phyloP scores from a whole-genome alignment of 2,888 invertebrate genomes.

The Deroplatys truncata region DNA sequence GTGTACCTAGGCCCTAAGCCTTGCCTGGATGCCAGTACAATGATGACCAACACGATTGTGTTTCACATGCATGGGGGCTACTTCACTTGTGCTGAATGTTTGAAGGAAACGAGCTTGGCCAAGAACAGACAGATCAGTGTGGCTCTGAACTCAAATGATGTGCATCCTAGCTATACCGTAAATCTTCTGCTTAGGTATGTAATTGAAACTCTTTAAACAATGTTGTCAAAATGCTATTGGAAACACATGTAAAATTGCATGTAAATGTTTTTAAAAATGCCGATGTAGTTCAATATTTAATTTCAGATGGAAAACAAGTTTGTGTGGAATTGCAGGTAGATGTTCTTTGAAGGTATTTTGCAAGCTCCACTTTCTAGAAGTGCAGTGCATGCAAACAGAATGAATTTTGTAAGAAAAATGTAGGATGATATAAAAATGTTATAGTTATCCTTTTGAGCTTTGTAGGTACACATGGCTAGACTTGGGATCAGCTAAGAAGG shows the following conservation, averaged over 20 bases:
- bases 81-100: conserved; percentile 60
- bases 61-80: conserved; percentile 86
- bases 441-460: no score
- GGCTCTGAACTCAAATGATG: conserved; percentile 56
- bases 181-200: conserved; percentile 58
- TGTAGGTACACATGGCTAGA: no score
- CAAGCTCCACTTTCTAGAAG: no score
- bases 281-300: no score
- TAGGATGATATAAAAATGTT: no score
- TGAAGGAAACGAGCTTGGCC: conserved; percentile 36
- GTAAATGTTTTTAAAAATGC: no score
- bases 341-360: no score
- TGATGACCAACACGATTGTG: conserved; percentile 69
- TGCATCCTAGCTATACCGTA: conserved; percentile 68
- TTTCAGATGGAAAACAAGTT: neutral
- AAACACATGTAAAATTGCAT: neutral
- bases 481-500: no score
- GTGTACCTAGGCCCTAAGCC: conserved; percentile 68
- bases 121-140: conserved; percentile 47
- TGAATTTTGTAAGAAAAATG: no score
- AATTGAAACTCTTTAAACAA: neutral
- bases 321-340: no score
- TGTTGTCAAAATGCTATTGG: neutral
- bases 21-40: conserved; percentile 57
- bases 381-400: no score